Conservation (phyloP, 2,113 vertebrate species). For the Sclerurus mexicanus region DNA sequence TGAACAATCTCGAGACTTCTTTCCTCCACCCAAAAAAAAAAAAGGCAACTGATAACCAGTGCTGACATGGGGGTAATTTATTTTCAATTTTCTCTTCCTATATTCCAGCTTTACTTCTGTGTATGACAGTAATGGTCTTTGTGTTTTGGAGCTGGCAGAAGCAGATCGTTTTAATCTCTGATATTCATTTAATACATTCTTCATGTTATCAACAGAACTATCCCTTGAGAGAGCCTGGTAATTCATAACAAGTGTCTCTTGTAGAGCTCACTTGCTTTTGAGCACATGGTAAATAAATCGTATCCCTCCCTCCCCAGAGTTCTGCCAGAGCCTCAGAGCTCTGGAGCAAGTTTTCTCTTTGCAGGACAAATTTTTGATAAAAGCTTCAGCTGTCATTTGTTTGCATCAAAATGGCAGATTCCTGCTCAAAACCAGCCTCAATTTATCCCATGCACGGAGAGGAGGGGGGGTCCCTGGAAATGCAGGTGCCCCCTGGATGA, state of each 20-base stretch:
- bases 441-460: not conserved
- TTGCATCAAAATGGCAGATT: not conserved
- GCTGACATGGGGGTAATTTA: not conserved
- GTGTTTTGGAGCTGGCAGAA: not conserved
- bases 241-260: constrained; percentile 40
- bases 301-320: not conserved
- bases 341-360: not conserved
- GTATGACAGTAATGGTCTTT: not conserved
- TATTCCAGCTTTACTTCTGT: not conserved
- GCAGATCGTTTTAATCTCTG: constrained; percentile 43
- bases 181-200: constrained; percentile 12
- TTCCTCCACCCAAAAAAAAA: not conserved
- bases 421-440: not conserved
- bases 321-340: not conserved
- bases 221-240: constrained; percentile 17
- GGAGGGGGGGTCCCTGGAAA: not conserved
- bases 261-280: not conserved
- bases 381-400: not conserved
- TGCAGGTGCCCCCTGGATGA: not conserved
- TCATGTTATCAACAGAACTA: constrained; percentile 25
- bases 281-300: not conserved
- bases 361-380: not conserved
- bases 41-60: not conserved
- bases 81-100: not conserved
- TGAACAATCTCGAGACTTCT: not conserved